Base-by-base conservation (phyloP, 2,113 vertebrate genomes). In the Dromiciops gliroides region DNA sequence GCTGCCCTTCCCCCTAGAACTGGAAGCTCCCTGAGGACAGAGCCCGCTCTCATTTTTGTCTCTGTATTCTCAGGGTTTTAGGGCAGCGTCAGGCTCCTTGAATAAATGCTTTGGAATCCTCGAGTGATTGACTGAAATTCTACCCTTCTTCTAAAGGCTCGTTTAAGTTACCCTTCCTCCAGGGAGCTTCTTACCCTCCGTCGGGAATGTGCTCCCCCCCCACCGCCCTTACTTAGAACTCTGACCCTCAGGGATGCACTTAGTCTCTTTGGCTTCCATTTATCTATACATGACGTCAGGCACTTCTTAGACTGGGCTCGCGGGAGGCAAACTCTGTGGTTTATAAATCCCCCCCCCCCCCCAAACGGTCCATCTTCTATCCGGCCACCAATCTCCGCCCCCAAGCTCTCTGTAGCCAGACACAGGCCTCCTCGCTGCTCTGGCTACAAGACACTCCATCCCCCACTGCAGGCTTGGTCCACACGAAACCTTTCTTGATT, bases 391-490 rank as follows among this genome's bases (percentile, higher is more conserved):
- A 50, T 9, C 56, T n/a, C 56, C 26, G 16, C 11, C n/a, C 67
- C 16, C 5, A 83, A n/a, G 16, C 0, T n/a, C 11, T 19, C 9
- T 0, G 60, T 12, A 37, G 11, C 28, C 0, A 2, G 12, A n/a
- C n/a, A 7, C 67, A 8, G 67, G n/a, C 37, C 16, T 75, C 37
- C 16, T 22, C 5, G 37, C 12, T 7, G 6, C 44, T 22, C 37
- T 7, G 22, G 6, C n/a, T 44, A 83, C 37, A 22, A 22, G 67
- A 75, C 0, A 0, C 31, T 14, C 28, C 56, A 31, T 37, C 12
- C 56, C 31, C 3, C 3, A 67, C 31, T 37, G 3, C 56, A 60
- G 53, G 53, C 53, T 11, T 8, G 0, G 25, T 0, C 52, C 52
- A 53, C 28, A n/a, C 31, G 31, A 75, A 75, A 7, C 67, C 67